Conservation (phyloP, 2,888 invertebrate species). For the Agapostemon virescens region DNA sequence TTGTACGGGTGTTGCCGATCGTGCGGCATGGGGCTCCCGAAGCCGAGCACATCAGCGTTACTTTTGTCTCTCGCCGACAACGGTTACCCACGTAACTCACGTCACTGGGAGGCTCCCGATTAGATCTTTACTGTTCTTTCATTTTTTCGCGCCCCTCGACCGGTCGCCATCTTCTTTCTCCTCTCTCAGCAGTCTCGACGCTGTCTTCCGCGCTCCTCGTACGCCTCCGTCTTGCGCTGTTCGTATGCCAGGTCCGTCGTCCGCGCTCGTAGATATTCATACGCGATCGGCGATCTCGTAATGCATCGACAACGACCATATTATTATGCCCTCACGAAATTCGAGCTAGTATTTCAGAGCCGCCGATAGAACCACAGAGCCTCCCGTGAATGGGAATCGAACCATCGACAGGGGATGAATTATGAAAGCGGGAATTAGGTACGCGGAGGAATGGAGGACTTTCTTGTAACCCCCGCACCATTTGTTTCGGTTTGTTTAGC, state of each 20-base stretch:
- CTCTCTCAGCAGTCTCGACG: not conserved
- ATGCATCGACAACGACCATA: conserved; percentile 53
- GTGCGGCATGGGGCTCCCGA: conserved; percentile 63
- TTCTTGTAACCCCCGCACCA: not conserved
- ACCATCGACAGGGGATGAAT: conserved; percentile 35
- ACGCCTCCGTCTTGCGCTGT: conserved; percentile 1
- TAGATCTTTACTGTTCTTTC: conserved; percentile 68
- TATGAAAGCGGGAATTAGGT: conserved; percentile 24
- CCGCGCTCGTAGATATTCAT: conserved; percentile 61
- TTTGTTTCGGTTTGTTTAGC: conserved; percentile 6
- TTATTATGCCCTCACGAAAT: conserved; percentile 39
- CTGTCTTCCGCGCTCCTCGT: not conserved
- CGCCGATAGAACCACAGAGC: not conserved
- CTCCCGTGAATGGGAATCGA: conserved; percentile 48
- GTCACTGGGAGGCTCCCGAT: conserved; percentile 69
- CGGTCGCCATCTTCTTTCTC: not conserved
- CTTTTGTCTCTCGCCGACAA: conserved; percentile 71
- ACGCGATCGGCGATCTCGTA: conserved; percentile 60
- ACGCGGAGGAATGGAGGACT: not conserved
- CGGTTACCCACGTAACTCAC: conserved; percentile 75
- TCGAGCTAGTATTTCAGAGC: conserved; percentile 45
- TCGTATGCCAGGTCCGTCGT: conserved; percentile 41
- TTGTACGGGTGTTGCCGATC: conserved; percentile 66
- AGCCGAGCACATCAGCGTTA: conserved; percentile 50
- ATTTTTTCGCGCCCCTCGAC: conserved; percentile 32